Base-by-base conservation (phyloP, 2,888 invertebrate species). In the Drosophila emarginata region DNA sequence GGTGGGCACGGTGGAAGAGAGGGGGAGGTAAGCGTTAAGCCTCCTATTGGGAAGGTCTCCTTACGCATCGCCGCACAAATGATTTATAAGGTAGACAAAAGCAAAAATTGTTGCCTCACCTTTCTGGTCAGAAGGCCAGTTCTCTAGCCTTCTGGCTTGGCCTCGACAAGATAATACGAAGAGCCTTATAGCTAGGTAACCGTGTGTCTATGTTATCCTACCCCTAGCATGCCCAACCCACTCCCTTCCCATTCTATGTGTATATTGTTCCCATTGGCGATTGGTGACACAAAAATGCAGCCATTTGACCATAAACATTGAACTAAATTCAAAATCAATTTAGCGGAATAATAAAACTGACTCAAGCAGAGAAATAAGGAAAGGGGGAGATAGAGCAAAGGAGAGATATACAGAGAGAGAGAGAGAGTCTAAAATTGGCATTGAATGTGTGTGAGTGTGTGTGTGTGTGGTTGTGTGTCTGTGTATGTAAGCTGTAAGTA, bases 241-340 rank as follows among this genome's bases (percentile, higher is more conserved):
- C n/a, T n/a, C 56, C n/a, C n/a, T 1, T 15, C 32, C 15, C 15
- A 2, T 11, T 14, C 18, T 12, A 7, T 28, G 52, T 56, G 32
- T 21, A 61, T 54, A 61, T 67, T 45, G 28, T 21, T 39, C 59
- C 14, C 45, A 59, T 52, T 62, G 70, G 21, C 39, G 54, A 51
- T 67, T 70, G 76, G 68, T 87, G 82, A 77, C 87, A 89, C 85
- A 87, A 81, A 84, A 87, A 86, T 79, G 82, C 84, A 85, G 73
- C 75, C 89, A 89, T 84, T 89, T 88, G 89, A 89, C 89, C 88
- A 88, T 89, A 89, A 88, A 87, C 81, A 88, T 87, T 88, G 89
- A 87, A 86, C 89, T 88, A 85, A 89, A 89, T 88, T 86, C 80
- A 80, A 80, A 89, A 86, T 86, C 88, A 88, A 88, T 89, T 89